A percentile compares a stretch with the other conserved stretches of the same genome.
Conservation (phyloP, 2,113 vertebrate genomes). For the Serilophus lunatus region DNA sequence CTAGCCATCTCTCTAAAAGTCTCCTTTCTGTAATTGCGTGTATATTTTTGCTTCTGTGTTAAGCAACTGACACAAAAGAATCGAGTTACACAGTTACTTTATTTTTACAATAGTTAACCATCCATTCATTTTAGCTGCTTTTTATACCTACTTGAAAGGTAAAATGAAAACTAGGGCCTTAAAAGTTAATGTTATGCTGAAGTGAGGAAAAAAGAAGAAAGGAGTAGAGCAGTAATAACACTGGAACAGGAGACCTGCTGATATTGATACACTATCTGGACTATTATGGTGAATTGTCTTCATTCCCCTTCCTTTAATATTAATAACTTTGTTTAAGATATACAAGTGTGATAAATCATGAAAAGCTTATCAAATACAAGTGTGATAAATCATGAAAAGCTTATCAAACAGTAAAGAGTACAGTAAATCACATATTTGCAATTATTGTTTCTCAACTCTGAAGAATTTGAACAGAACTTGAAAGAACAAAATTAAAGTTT, state of each 20-base stretch:
- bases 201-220: background rate
- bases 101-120: background rate
- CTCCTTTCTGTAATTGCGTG: background rate
- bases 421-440: background rate
- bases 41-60: background rate
- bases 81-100: background rate
- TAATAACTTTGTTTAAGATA: background rate
- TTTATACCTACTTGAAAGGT: background rate
- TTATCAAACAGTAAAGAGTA: background rate
- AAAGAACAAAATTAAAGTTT: background rate
- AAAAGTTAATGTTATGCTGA: background rate
- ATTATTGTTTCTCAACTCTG: background rate
- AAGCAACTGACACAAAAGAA: background rate
- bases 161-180: background rate
- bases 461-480: background rate
- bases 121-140: background rate
- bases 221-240: background rate
- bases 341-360: background rate
- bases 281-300: background rate
- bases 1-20: background rate
- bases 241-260: background rate
- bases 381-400: background rate
- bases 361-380: background rate
- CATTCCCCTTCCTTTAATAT: background rate
- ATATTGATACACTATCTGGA: background rate